Evolutionary conservation across 2,888 invertebrate genomes (phyloP).

Genomic region (Andrena hattorfiana): DNA sequence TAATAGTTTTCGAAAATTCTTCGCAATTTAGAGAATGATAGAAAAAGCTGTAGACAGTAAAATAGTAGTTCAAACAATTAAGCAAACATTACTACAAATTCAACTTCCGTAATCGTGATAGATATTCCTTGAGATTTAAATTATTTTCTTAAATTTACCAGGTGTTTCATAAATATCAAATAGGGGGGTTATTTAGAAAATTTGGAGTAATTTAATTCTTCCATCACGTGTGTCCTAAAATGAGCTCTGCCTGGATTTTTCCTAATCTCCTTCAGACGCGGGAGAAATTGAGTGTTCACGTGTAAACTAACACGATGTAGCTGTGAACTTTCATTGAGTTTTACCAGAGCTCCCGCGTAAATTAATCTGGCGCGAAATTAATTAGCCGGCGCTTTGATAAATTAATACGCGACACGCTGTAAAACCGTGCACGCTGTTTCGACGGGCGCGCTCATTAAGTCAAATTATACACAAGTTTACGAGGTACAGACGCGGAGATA

Average conservation of each 20-base stretch:
- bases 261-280: neutral
- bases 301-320: neutral
- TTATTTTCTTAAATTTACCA: neutral
- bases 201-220: neutral
- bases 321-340: constrained; percentile 31
- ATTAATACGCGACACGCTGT: constrained; percentile 38
- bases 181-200: neutral
- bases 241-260: neutral
- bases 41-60: neutral
- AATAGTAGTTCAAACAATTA: neutral
- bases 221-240: neutral
- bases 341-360: constrained; percentile 19
- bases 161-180: too few relatives aligned
- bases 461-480: constrained; percentile 35
- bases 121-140: neutral
- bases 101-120: neutral
- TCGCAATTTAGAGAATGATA: neutral
- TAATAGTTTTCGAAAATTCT: too few relatives aligned
- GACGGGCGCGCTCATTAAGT: neutral
- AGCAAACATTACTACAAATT: neutral
- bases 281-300: neutral
- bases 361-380: constrained; percentile 49
- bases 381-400: constrained; percentile 49
- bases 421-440: constrained; percentile 42
- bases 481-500: constrained; percentile 21